phyloP scores from a whole-genome alignment of 30 jellyfish, hydroid and myxozoan species.

The Chironex yamaguchii region DNA sequence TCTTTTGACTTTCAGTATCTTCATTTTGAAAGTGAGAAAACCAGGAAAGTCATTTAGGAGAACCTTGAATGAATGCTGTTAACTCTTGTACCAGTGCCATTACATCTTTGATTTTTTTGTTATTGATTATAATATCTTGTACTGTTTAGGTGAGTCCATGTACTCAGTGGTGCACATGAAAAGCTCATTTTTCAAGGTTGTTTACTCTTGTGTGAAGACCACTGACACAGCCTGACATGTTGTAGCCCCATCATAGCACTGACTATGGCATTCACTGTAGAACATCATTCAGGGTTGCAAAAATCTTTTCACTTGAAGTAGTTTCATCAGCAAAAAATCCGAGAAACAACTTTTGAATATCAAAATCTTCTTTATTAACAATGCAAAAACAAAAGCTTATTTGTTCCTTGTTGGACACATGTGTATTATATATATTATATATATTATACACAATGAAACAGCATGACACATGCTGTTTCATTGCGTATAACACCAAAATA shows the following conservation, averaged over 20 bases:
- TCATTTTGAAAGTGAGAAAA: constrained; percentile 30
- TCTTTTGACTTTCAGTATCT: constrained; percentile 45
- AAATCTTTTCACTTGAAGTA: constrained; percentile 40
- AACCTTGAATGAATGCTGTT: constrained; percentile 65
- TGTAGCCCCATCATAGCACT: constrained; percentile 51
- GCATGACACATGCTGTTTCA: constrained; percentile 32
- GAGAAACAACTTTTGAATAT: constrained; percentile 1
- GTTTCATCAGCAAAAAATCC: too few species aligned
- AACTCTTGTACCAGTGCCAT: constrained; percentile 55
- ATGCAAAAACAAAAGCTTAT: constrained; percentile 22
- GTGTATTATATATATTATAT: too few species aligned
- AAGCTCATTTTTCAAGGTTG: constrained; percentile 21
- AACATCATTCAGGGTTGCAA: constrained; percentile 1
- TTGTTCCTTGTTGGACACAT: constrained; percentile 55
- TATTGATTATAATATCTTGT: constrained; percentile 56
- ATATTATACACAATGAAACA: too few species aligned
- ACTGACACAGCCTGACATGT: constrained; percentile 15
- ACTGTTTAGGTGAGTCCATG: constrained; percentile 56
- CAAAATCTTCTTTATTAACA: background rate
- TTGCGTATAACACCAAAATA: constrained; percentile 42
- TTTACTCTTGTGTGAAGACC: too few species aligned
- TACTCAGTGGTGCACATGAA: constrained; percentile 52
- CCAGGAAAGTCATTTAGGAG: constrained; percentile 60
- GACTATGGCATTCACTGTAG: constrained; percentile 13
- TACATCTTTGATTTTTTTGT: constrained; percentile 51